Evolutionary conservation across 2,888 invertebrate genomes (phyloP).

Genomic region (Drosophila multiciliata): DNA sequence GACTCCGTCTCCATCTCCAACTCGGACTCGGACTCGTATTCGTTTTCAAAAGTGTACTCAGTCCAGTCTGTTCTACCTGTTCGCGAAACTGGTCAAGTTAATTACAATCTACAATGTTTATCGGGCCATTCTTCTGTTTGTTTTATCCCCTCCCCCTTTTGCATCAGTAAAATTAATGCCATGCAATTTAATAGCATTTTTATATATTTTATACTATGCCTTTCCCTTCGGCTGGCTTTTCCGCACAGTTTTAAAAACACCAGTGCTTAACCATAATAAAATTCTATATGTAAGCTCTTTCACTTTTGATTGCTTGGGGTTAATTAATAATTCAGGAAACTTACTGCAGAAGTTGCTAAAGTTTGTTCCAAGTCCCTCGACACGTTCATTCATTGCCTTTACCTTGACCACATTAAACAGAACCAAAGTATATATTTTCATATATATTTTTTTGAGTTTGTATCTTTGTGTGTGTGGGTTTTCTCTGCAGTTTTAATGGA

Average conservation of each 20-base stretch:
- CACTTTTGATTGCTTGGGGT: conserved; percentile 74
- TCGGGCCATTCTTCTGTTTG: conserved; percentile 42
- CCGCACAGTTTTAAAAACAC: conserved; percentile 8
- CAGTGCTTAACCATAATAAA: conserved; percentile 53
- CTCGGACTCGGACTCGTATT: neutral
- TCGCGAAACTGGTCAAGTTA: conserved; percentile 64
- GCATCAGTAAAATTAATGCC: conserved; percentile 40
- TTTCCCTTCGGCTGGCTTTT: neutral
- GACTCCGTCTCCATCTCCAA: neutral
- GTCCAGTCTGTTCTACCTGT: conserved; percentile 20
- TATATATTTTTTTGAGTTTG: neutral
- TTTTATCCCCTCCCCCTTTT: conserved; percentile 14
- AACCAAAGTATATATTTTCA: neutral
- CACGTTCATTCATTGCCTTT: conserved; percentile 26
- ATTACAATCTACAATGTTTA: conserved; percentile 81
- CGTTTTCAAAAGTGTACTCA: conserved; percentile 5
- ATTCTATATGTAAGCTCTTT: conserved; percentile 47
- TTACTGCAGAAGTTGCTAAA: conserved; percentile 70
- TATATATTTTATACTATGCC: conserved; percentile 51
- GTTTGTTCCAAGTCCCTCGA: conserved; percentile 36
- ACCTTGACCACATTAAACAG: conserved; percentile 56
- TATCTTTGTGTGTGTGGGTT: conserved; percentile 16
- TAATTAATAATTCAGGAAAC: conserved; percentile 75
- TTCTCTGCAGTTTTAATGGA: conserved; percentile 69
- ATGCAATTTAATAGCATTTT: conserved; percentile 47